phyloP scores from a whole-genome alignment of 2,797 vertebrate genomes.

The Phrynocephalus forsythii region DNA sequence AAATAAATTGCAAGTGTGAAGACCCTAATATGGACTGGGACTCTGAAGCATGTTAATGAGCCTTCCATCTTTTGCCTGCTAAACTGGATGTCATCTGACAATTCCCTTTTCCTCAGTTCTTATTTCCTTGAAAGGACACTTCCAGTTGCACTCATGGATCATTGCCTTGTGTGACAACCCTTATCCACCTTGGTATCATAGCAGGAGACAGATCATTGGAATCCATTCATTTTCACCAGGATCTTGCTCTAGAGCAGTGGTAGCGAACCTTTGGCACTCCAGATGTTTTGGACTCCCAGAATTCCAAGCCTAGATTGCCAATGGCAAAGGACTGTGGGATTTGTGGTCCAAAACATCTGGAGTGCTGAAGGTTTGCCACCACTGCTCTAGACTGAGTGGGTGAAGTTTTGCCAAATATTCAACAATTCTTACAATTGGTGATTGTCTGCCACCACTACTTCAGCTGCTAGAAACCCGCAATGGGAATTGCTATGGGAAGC shows the following conservation, averaged over 20 bases:
- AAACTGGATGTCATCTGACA: not conserved
- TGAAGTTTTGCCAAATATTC: not conserved
- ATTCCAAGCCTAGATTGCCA: too few relatives aligned
- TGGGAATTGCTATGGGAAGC: not conserved
- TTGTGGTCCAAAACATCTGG: too few relatives aligned
- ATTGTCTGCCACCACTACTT: not conserved
- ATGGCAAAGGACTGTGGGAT: too few relatives aligned
- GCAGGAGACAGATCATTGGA: too few relatives aligned
- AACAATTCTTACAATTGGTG: not conserved
- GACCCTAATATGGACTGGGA: not conserved
- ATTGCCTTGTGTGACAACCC: too few relatives aligned
- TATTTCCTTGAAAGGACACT: not conserved
- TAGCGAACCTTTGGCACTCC: too few relatives aligned
- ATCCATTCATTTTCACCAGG: too few relatives aligned
- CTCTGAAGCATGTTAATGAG: not conserved
- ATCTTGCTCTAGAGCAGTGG: too few relatives aligned
- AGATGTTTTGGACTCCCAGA: too few relatives aligned
- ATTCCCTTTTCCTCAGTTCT: not conserved
- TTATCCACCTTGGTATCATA: not conserved
- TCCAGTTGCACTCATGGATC: not conserved
- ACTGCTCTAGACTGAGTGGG: too few relatives aligned
- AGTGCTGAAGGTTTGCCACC: too few relatives aligned
- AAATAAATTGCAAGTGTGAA: not conserved
- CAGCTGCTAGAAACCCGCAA: not conserved
- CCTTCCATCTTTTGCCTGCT: not conserved